Evolutionary conservation across 1,140 invertebrate genomes (phyloP).

Genomic region (Neuroterus valhalla): DNA sequence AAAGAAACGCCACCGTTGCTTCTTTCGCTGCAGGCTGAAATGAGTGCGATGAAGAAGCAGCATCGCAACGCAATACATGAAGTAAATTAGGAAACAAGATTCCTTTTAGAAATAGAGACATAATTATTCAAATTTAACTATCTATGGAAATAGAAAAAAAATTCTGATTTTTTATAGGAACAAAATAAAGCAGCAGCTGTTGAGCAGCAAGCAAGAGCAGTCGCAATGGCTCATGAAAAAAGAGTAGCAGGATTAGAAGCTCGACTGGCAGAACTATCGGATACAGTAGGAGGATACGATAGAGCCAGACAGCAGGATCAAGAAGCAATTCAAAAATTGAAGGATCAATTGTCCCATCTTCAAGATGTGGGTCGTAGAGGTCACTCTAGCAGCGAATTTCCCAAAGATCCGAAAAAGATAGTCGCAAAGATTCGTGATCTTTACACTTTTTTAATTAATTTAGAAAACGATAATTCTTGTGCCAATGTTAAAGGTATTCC

Average conservation of each 20-base stretch:
- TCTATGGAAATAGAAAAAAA: not conserved
- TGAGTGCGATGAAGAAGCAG: constrained; percentile 82
- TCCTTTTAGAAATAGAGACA: constrained; percentile 29
- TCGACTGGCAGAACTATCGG: constrained; percentile 86
- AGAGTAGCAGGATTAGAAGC: constrained; percentile 86
- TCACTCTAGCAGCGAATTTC: constrained; percentile 49
- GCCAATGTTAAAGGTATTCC: constrained; percentile 63
- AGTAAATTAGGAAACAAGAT: constrained; percentile 62
- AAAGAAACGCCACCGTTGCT: constrained; percentile 80
- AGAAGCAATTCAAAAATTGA: constrained; percentile 83
- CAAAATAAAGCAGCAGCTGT: constrained; percentile 80
- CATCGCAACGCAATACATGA: constrained; percentile 80
- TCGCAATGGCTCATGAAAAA: constrained; percentile 83
- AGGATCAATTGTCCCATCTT: constrained; percentile 73
- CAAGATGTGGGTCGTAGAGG: constrained; percentile 68
- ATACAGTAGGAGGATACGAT: constrained; percentile 87
- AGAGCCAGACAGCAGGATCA: constrained; percentile 84
- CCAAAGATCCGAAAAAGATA: constrained; percentile 62
- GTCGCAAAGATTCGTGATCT: constrained; percentile 63
- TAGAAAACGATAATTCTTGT: constrained; percentile 62
- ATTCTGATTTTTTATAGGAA: constrained; percentile 72
- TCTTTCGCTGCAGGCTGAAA: constrained; percentile 82
- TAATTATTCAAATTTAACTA: too few relatives aligned
- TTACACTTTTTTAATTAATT: constrained; percentile 60
- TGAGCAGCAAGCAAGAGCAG: constrained; percentile 81